phyloP scores from a whole-genome alignment of 2,797 vertebrate species.

The Poliocrania exsul region DNA sequence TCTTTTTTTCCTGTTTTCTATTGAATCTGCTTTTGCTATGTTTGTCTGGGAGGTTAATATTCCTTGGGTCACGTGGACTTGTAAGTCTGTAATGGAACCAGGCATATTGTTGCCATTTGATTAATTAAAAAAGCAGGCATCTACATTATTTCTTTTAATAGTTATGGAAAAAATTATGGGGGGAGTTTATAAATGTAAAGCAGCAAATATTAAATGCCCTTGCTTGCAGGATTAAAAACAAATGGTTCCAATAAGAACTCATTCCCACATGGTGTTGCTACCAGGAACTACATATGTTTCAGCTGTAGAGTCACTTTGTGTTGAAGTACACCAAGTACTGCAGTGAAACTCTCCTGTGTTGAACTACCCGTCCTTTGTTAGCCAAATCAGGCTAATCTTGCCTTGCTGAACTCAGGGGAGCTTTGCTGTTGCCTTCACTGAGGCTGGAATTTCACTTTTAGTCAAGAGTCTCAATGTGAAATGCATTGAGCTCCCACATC shows the following conservation, averaged over 20 bases:
- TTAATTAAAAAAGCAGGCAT: background rate
- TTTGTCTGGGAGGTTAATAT: background rate
- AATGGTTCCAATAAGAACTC: background rate
- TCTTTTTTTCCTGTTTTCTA: background rate
- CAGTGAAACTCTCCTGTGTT: background rate
- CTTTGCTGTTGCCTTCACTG: background rate
- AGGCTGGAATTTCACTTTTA: background rate
- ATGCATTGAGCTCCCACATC: rapidly evolving
- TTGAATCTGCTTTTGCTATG: background rate
- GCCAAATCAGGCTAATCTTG: background rate
- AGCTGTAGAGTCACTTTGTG: background rate
- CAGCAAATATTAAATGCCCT: background rate
- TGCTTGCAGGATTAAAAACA: background rate
- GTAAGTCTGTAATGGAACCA: background rate
- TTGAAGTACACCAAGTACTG: background rate
- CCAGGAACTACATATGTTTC: background rate
- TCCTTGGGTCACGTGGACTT: background rate
- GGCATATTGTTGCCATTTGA: background rate
- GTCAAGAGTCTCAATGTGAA: background rate
- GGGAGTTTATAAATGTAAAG: background rate
- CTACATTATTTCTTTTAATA: background rate
- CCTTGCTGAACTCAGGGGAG: background rate
- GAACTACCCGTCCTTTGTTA: background rate
- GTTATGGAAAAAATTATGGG: background rate
- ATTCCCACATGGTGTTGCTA: background rate